Percentiles rank a stretch among this genome's conserved stretches.
phyloP scores from a whole-genome alignment of 2,888 invertebrate genomes.

The Tridacna gigas region DNA sequence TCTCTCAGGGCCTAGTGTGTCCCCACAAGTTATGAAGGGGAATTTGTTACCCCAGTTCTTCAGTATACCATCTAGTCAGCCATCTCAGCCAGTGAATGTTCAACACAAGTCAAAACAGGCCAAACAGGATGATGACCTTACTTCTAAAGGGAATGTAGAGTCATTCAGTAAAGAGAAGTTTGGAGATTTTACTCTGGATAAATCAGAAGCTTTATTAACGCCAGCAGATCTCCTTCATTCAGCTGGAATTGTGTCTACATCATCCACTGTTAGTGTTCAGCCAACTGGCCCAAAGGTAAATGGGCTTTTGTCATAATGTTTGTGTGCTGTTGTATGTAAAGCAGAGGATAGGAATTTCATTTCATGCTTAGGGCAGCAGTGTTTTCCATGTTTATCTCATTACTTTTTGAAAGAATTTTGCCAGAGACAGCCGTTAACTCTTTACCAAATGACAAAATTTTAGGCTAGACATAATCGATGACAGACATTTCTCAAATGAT shows the following conservation, averaged over 20 bases:
- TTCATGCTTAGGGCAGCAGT: too few species aligned
- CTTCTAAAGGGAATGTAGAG: slow-evolving; percentile 4
- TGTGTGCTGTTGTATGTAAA: too few species aligned
- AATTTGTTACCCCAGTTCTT: slow-evolving; percentile 34
- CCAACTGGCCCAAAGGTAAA: background rate
- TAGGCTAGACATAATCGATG: too few species aligned
- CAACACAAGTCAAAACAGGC: background rate
- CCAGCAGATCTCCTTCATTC: slow-evolving; percentile 60
- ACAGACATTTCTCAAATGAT: too few species aligned
- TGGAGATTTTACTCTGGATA: slow-evolving; percentile 26
- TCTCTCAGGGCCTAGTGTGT: background rate
- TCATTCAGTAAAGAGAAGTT: slow-evolving; percentile 22
- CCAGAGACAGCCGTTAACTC: too few species aligned
- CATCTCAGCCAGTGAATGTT: background rate
- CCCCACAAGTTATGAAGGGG: slow-evolving; percentile 42
- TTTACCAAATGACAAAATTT: too few species aligned
- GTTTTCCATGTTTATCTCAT: too few species aligned
- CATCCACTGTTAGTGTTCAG: background rate
- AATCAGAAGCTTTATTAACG: slow-evolving; percentile 45
- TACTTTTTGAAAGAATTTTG: too few species aligned
- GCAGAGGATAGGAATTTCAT: too few species aligned
- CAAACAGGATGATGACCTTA: background rate
- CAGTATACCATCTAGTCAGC: slow-evolving; percentile 6
- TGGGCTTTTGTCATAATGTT: background rate
- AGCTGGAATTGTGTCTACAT: slow-evolving; percentile 8